Conservation (phyloP, 2,888 invertebrate species). For the Limnephilus auricula region DNA sequence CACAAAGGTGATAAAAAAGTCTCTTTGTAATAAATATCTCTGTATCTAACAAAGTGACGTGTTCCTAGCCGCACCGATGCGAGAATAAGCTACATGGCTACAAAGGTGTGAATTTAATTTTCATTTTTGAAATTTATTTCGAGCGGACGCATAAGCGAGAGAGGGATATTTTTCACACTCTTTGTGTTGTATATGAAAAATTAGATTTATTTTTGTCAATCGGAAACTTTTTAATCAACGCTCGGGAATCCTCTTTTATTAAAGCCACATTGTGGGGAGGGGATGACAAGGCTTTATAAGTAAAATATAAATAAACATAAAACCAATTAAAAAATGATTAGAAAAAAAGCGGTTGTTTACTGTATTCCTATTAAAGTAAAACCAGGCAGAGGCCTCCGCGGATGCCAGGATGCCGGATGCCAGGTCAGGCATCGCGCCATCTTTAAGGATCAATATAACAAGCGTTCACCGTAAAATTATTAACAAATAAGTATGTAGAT, state of each 20-base stretch:
- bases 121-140: constrained; percentile 24
- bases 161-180: background rate
- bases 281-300: background rate
- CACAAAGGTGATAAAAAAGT: background rate
- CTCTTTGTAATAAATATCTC: background rate
- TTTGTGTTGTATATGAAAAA: background rate
- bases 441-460: no score
- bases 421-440: no score
- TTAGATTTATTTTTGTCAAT: constrained; percentile 16
- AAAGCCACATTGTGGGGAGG: background rate
- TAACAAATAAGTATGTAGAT: no score
- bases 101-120: constrained; percentile 31
- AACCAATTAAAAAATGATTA: no score
- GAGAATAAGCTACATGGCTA: background rate
- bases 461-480: no score
- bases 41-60: background rate
- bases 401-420: no score
- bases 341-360: no score
- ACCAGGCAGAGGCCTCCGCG: no score
- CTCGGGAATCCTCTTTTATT: background rate
- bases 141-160: background rate
- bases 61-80: background rate
- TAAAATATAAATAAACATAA: background rate
- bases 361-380: no score
- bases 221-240: constrained; percentile 37